phyloP scores from a whole-genome alignment of 1,140 invertebrate species.

The Bombus confusus region DNA sequence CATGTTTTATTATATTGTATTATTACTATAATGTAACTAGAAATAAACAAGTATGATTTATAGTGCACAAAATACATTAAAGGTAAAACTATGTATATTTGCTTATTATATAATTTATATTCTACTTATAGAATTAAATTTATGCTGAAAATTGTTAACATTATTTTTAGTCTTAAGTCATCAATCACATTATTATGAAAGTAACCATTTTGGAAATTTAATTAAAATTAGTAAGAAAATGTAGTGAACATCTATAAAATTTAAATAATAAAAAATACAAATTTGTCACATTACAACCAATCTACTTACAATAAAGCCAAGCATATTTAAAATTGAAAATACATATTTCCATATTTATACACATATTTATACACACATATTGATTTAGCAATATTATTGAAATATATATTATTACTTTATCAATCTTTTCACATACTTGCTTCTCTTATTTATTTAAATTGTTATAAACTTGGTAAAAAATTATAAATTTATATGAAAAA shows the following conservation, averaged over 20 bases:
- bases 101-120: conserved; percentile 20
- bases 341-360: not conserved
- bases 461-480: not conserved
- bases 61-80: conserved; percentile 24
- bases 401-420: not conserved
- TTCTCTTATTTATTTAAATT: not conserved
- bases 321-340: not conserved
- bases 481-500: not conserved
- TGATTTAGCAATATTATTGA: not conserved
- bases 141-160: not conserved
- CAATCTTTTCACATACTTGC: not conserved
- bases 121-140: conserved; percentile 29
- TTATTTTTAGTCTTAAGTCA: not conserved
- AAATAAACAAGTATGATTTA: not conserved
- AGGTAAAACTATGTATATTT: conserved; percentile 18
- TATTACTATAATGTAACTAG: not conserved
- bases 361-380: not conserved
- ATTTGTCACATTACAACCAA: not conserved
- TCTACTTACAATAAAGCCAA: not conserved
- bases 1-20: conserved; percentile 47
- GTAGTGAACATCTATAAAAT: not conserved
- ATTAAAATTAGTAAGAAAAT: not conserved
- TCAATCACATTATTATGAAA: not conserved
- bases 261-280: not conserved
- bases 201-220: not conserved